Percentiles rank a stretch among this genome's conserved stretches.
Evolutionary conservation across 2,888 invertebrate genomes (phyloP).

Genomic region (Coremacera marginata): DNA sequence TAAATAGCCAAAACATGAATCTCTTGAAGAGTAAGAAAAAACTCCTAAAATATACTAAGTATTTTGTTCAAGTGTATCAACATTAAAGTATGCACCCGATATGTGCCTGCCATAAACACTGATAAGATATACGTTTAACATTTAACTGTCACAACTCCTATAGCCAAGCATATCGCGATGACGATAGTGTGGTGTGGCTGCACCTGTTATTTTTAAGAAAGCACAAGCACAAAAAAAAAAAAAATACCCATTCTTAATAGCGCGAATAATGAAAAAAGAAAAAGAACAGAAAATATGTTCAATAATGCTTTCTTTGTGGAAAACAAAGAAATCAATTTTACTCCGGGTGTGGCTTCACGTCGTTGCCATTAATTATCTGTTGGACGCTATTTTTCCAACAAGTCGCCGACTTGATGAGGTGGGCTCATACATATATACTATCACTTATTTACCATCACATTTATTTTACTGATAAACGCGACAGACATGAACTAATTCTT

Average conservation of each 20-base stretch:
- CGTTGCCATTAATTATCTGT: not conserved
- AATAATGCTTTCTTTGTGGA: not conserved
- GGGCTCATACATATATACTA: not conserved
- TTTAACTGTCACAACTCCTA: slow-evolving; percentile 15
- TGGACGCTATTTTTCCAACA: not conserved
- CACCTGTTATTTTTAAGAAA: not conserved
- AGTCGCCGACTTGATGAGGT: not conserved
- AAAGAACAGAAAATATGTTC: not conserved
- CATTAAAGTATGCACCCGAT: not conserved
- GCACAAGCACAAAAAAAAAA: not conserved
- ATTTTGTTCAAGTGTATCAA: not conserved
- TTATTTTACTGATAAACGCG: no score
- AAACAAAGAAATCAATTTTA: not conserved
- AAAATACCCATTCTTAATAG: not conserved
- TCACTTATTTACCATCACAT: not conserved
- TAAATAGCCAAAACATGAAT: no score
- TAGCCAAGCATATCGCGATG: not conserved
- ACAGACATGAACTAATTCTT: no score
- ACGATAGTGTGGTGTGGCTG: not conserved
- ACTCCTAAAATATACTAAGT: not conserved
- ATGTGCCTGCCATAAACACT: not conserved
- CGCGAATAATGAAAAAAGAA: not conserved
- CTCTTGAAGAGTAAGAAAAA: no score
- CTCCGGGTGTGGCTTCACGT: slow-evolving; percentile 5
- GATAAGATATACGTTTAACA: slow-evolving; percentile 28